phyloP scores from a whole-genome alignment of 2,797 vertebrate genomes.

The Myripristis jacobus region DNA sequence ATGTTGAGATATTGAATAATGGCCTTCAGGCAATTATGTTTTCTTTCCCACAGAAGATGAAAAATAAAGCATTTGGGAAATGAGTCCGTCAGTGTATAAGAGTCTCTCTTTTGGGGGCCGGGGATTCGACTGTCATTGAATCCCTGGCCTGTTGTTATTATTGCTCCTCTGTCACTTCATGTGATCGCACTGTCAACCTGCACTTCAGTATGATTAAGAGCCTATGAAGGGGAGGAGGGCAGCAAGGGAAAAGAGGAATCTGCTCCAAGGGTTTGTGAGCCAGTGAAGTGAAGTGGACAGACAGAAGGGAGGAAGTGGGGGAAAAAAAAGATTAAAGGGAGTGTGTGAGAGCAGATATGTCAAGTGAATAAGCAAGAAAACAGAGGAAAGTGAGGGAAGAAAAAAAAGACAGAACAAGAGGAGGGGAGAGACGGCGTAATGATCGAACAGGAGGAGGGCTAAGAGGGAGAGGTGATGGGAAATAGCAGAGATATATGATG shows the following conservation, averaged over 20 bases:
- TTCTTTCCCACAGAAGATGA: background rate
- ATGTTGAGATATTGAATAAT: background rate
- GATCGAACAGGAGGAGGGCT: conserved; percentile 19
- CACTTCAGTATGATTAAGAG: background rate
- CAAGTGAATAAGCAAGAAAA: conserved; percentile 11
- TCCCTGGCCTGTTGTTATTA: background rate
- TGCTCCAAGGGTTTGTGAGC: background rate
- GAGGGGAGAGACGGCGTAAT: background rate
- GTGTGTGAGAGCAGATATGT: conserved; percentile 28
- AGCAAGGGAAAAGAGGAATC: background rate
- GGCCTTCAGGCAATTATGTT: too few relatives aligned
- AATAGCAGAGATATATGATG: conserved; percentile 16
- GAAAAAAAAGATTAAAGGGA: conserved; percentile 27
- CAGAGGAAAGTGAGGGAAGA: conserved; percentile 1
- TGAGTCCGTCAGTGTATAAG: background rate
- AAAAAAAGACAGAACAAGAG: conserved; percentile 13
- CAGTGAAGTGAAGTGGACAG: background rate
- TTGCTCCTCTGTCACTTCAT: background rate
- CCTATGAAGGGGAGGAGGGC: background rate
- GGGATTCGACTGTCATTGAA: background rate
- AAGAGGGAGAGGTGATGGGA: conserved; percentile 11
- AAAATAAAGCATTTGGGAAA: background rate
- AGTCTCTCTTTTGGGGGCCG: too few relatives aligned
- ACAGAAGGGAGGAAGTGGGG: background rate
- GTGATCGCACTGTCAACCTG: background rate